phyloP scores from a whole-genome alignment of 2,113 vertebrate species.

The Elanoides forficatus region DNA sequence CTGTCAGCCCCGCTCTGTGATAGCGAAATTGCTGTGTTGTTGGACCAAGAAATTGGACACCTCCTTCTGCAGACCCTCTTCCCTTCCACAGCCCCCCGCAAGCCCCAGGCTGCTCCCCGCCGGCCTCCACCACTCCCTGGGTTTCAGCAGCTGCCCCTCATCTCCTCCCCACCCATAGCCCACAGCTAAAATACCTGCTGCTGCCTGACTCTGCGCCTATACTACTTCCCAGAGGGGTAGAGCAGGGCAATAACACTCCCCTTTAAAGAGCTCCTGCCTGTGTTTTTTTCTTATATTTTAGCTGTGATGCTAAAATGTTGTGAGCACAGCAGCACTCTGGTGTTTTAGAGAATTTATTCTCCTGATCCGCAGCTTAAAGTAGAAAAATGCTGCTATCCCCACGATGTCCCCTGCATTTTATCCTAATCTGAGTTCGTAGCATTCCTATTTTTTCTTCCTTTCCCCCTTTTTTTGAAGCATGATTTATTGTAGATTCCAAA shows the following conservation, averaged over 20 bases:
- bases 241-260: not conserved
- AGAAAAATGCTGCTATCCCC: not conserved
- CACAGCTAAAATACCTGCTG: not conserved
- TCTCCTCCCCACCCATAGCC: not conserved
- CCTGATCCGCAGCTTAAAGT: not conserved
- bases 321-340: not conserved
- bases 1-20: not conserved
- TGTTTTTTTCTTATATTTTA: not conserved
- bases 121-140: not conserved
- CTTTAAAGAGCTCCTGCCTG: not conserved
- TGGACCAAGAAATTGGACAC: rapidly evolving
- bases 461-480: not conserved
- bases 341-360: not conserved
- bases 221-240: not conserved
- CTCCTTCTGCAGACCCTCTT: not conserved
- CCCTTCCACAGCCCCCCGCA: not conserved
- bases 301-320: not conserved
- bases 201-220: not conserved
- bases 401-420: not conserved
- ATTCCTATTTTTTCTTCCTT: not conserved
- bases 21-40: rapidly evolving
- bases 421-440: not conserved
- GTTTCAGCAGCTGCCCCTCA: no score
- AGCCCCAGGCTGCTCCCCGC: not conserved
- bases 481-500: not conserved